Base-by-base conservation (phyloP, 2,888 invertebrate genomes). In the Augiades crinisus region DNA sequence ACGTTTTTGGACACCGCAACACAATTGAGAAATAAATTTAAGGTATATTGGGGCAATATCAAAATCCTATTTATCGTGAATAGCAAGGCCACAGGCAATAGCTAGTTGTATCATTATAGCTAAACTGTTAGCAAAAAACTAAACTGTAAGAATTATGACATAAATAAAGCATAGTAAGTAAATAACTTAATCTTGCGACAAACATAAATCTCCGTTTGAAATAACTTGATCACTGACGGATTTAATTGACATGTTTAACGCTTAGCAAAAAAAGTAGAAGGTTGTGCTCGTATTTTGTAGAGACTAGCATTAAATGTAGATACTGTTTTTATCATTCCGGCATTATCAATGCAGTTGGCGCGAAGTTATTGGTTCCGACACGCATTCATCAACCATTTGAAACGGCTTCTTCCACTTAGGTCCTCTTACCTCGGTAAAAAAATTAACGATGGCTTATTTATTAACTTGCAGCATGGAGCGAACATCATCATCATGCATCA, bases 291-390 rank as follows among this genome's bases (percentile, higher is more conserved):
- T 21, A 40, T 40, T 30, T 22, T 31, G 22, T 38, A 10, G 47
- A 10, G 19, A 10, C n/a, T n/a, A n/a, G 17, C 33, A 33, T 24
- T 27, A 10, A 34, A 41, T 22, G 30, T 41, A 30, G 47, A 22
- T 8, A 47, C 40, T 31, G 22, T 41, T 41, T 49, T 49, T 49
- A 41, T 41, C 34, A 34, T 34, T 40, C 34, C 16, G 22, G n/a
- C 33, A 50, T 50, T 50, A 43, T 50, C 36, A 43, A 50, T 43
- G 50, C 50, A 50, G 49, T 34, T 27, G 14, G 34, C 36, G 50
- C 43, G 34, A 50, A 50, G 36, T 50, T 50, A 50, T 43, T 43
- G 50, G 50, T 50, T 50, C 50, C 50, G 50, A 50, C 50, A 50
- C 43, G 43, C 50, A 50, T 50, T 50, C 27, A 50, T 50, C 41